These are phyloP conservation scores for Darevskia nairensis DNA, from an alignment of 2,797 vertebrate genomes.

Conservation along the genomic window DNA sequence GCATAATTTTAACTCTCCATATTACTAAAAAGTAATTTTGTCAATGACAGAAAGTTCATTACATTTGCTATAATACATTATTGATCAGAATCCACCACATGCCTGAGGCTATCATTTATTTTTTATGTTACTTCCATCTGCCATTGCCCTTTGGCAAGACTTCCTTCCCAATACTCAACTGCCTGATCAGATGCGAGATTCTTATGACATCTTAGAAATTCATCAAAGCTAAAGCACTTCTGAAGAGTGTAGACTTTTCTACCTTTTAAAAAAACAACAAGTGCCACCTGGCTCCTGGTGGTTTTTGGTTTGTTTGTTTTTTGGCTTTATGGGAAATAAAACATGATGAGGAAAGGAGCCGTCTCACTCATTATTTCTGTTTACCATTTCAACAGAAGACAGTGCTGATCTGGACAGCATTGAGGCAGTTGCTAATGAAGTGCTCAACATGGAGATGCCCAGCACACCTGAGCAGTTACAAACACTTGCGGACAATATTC, in stretches of 20 bases:
- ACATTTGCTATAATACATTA: not conserved
- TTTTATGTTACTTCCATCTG: not conserved
- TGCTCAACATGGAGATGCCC: conserved; percentile 96
- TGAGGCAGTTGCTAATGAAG: conserved; percentile 93
- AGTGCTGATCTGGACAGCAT: conserved; percentile 95
- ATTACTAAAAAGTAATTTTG: not conserved
- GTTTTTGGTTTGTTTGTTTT: conserved; percentile 12
- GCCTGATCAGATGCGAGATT: not conserved
- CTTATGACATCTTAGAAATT: not conserved
- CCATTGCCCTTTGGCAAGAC: not conserved
- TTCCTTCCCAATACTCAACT: not conserved
- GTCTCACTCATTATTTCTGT: conserved; percentile 25
- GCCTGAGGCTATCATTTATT: not conserved
- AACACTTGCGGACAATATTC: conserved; percentile 91
- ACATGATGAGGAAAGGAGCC: not conserved
- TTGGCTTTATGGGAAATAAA: not conserved
- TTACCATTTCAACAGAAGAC: conserved; percentile 84
- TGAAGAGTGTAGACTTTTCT: not conserved
- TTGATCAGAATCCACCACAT: not conserved
- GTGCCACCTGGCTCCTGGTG: not conserved
- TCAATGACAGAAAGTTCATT: not conserved
- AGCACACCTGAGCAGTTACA: conserved; percentile 92
- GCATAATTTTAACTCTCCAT: not conserved
- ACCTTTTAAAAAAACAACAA: not conserved
- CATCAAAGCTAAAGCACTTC: not conserved